Conservation (phyloP, 1,140 invertebrate genomes). For the Stenopsyche tienmushanensis region DNA sequence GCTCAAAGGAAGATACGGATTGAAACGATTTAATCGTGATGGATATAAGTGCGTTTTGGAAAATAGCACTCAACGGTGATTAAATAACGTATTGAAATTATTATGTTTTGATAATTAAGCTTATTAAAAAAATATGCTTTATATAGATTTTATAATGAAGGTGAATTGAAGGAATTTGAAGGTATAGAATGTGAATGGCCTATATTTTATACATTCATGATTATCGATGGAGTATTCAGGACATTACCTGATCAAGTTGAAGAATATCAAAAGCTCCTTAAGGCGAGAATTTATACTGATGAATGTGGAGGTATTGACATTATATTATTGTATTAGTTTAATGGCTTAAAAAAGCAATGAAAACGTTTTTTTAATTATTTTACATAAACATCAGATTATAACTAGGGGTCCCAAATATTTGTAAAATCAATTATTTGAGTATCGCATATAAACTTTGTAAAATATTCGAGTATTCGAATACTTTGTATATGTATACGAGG, state of each 20-base stretch:
- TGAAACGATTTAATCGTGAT: conserved; percentile 94
- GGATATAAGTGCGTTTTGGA: conserved; percentile 91
- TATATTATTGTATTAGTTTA: background rate
- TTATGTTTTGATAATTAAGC: background rate
- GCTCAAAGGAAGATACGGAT: conserved; percentile 88
- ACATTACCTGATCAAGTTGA: conserved; percentile 88
- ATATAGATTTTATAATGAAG: conserved; percentile 60
- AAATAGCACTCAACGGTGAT: conserved; percentile 70
- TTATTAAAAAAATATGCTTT: background rate
- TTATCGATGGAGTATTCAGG: conserved; percentile 93
- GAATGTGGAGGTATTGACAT: conserved; percentile 66
- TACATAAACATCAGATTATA: background rate
- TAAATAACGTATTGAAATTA: conserved; percentile 56
- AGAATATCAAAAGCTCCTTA: conserved; percentile 85
- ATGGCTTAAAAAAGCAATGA: too few species aligned
- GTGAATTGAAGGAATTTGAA: conserved; percentile 86
- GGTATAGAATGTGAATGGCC: conserved; percentile 98
- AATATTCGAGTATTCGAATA: too few species aligned
- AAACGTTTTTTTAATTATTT: conserved; percentile 36
- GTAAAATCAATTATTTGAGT: too few species aligned
- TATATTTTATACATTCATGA: conserved; percentile 92
- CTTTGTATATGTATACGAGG: too few species aligned
- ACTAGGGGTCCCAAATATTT: too few species aligned
- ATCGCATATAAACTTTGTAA: too few species aligned
- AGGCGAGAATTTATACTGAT: conserved; percentile 74